Evolutionary conservation across 2,797 vertebrate species (phyloP).

Genomic region (Melanotaenia boesemani): DNA sequence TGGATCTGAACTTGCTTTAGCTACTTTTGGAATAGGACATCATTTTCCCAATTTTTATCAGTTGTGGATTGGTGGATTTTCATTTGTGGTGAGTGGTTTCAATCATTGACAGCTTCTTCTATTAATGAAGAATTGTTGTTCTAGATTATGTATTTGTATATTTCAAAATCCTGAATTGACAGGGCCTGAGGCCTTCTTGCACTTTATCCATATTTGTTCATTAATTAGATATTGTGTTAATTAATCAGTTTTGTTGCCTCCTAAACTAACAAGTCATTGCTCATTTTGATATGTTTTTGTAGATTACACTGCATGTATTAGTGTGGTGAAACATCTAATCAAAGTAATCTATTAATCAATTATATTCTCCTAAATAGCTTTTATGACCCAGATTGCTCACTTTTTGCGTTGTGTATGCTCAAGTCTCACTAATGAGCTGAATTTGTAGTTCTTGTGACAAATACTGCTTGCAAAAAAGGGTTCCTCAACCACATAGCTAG

Average conservation of each 20-base stretch:
- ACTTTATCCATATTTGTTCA: neutral
- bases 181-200: slow-evolving; percentile 21
- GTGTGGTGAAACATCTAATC: slow-evolving; percentile 21
- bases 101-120: neutral
- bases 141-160: neutral
- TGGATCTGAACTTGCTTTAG: slow-evolving; percentile 74
- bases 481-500: slow-evolving; percentile 5
- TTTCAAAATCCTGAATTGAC: neutral
- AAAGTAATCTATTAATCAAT: slow-evolving; percentile 26
- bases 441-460: slow-evolving; percentile 7
- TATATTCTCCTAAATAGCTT: neutral
- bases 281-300: slow-evolving; percentile 8
- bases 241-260: neutral
- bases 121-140: neutral
- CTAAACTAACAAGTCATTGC: slow-evolving; percentile 35
- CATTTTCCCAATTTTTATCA: slow-evolving; percentile 52
- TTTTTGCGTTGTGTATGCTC: neutral
- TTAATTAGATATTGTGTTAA: slow-evolving; percentile 11
- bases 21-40: slow-evolving; percentile 76
- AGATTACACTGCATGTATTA: slow-evolving; percentile 48
- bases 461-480: slow-evolving; percentile 14
- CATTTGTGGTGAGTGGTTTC: slow-evolving; percentile 84
- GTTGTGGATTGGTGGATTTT: slow-evolving; percentile 51
- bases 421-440: neutral
- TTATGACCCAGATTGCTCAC: neutral